Conservation (phyloP, 2,888 invertebrate species). For the Ypsolopha sequella region DNA sequence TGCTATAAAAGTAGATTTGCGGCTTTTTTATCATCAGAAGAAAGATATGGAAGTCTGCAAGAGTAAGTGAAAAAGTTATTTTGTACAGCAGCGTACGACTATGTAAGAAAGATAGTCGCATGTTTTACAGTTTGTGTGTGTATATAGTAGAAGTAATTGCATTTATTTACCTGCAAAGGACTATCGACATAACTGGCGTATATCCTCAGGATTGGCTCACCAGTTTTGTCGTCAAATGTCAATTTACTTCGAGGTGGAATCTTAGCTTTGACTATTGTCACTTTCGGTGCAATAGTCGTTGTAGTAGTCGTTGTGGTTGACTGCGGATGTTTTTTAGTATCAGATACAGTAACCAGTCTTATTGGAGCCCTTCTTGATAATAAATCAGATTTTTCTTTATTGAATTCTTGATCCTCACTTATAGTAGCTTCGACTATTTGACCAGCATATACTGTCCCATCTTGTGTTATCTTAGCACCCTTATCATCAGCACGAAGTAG, state of each 20-base stretch:
- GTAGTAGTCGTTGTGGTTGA: constrained; percentile 7
- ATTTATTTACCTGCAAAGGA: constrained; percentile 35
- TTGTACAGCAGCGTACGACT: too few relatives aligned
- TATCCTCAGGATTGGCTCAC: constrained; percentile 65
- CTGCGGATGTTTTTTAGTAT: constrained; percentile 23
- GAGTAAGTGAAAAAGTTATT: too few relatives aligned
- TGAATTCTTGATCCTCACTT: constrained; percentile 53
- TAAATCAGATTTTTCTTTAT: constrained; percentile 39
- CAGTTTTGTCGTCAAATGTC: constrained; percentile 53
- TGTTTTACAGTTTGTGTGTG: too few relatives aligned
- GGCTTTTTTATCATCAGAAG: too few relatives aligned
- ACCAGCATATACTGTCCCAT: constrained; percentile 49
- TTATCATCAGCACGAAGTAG: constrained; percentile 42
- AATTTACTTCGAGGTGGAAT: constrained; percentile 56
- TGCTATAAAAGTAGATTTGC: too few relatives aligned
- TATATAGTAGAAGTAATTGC: too few relatives aligned
- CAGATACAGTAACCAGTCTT: constrained; percentile 36
- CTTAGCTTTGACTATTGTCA: constrained; percentile 45
- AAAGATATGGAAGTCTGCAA: too few relatives aligned
- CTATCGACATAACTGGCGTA: constrained; percentile 60
- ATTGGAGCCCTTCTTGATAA: constrained; percentile 43
- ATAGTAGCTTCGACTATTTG: constrained; percentile 55
- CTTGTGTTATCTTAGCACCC: constrained; percentile 34
- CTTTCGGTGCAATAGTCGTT: constrained; percentile 23
- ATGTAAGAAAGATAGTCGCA: too few relatives aligned